Conservation (phyloP, 2,888 invertebrate genomes). For the Melipona beecheii region DNA sequence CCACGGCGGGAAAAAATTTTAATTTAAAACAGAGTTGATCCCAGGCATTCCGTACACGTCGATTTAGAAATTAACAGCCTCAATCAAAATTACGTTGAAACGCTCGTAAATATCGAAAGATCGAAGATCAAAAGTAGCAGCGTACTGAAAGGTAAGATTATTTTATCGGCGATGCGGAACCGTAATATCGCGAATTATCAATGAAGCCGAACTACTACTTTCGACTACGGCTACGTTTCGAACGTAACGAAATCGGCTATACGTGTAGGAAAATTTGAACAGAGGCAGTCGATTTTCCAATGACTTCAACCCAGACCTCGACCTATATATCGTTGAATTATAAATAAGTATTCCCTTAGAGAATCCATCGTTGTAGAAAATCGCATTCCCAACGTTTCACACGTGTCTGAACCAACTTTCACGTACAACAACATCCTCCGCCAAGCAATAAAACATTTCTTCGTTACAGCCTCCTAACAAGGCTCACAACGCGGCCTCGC, state of each 20-base stretch:
- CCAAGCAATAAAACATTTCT: conserved; percentile 3
- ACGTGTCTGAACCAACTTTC: neutral
- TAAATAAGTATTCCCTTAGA: conserved; percentile 43
- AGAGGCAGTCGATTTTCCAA: conserved; percentile 29
- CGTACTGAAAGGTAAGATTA: neutral
- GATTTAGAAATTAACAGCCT: neutral
- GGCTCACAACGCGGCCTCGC: neutral
- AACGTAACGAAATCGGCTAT: neutral
- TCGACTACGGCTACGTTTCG: too few relatives aligned
- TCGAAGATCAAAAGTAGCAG: too few relatives aligned
- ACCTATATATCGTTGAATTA: conserved; percentile 36
- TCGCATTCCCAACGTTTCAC: conserved; percentile 12
- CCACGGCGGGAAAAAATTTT: neutral
- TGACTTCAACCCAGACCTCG: conserved; percentile 32
- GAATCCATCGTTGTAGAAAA: conserved; percentile 24
- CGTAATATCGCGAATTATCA: neutral
- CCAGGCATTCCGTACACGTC: neutral
- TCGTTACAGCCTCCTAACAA: neutral
- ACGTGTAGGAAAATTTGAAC: neutral
- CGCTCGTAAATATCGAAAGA: neutral
- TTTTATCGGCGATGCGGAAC: neutral
- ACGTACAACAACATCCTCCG: neutral
- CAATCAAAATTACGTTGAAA: neutral
- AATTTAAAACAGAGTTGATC: neutral
- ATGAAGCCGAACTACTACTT: neutral